phyloP scores from a whole-genome alignment of 1,140 invertebrate genomes.

The Leptinotarsa undecemlineata region DNA sequence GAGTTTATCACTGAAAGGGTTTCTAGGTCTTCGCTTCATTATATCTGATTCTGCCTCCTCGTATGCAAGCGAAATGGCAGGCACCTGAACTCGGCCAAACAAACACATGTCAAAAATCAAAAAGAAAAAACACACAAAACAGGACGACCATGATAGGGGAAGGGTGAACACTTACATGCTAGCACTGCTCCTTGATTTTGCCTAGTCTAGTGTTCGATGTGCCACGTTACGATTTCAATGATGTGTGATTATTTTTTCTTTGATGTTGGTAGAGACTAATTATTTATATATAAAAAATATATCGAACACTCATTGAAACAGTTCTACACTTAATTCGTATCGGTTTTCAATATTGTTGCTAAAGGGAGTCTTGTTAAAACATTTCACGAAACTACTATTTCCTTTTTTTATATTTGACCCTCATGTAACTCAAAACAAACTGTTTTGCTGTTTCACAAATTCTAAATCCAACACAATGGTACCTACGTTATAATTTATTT shows the following conservation, averaged over 20 bases:
- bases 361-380: too few relatives aligned
- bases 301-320: too few relatives aligned
- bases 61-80: constrained; percentile 99
- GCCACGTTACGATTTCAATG: background rate
- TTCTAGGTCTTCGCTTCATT: constrained; percentile 99
- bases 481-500: too few relatives aligned
- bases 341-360: too few relatives aligned
- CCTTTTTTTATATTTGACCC: too few relatives aligned
- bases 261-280: background rate
- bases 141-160: constrained; percentile 22
- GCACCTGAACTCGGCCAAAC: constrained; percentile 76
- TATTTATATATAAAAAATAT: background rate
- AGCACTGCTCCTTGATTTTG: constrained; percentile 46
- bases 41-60: constrained; percentile 99
- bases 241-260: constrained; percentile 1
- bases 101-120: constrained; percentile 49
- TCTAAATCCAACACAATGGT: too few relatives aligned
- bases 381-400: too few relatives aligned
- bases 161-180: constrained; percentile 43
- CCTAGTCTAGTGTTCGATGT: constrained; percentile 31
- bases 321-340: too few relatives aligned
- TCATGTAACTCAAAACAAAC: too few relatives aligned
- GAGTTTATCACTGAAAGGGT: constrained; percentile 94
- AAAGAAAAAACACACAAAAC: constrained; percentile 37
- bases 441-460: too few relatives aligned